Evolutionary conservation across 1,140 invertebrate species (phyloP).

Genomic region (Anoplolepis gracilipes): DNA sequence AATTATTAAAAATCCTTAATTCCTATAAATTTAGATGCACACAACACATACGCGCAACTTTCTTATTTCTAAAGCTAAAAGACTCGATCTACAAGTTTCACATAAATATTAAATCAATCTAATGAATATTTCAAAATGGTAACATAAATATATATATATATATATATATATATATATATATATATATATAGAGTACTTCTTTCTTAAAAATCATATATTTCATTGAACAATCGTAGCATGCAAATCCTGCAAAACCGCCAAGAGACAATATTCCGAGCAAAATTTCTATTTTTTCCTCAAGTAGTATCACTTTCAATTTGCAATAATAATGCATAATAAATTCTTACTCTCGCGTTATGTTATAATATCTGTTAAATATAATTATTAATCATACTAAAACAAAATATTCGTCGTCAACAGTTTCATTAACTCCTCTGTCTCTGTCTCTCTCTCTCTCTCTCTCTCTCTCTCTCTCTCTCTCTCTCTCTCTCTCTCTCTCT

Average conservation of each 20-base stretch:
- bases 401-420: neutral
- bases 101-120: too few relatives aligned
- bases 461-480: neutral
- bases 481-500: constrained; percentile 3
- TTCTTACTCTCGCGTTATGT: neutral
- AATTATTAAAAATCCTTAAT: constrained; percentile 10
- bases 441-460: neutral
- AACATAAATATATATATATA: neutral
- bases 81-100: neutral
- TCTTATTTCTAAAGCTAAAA: neutral
- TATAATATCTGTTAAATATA: constrained; percentile 12
- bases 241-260: neutral
- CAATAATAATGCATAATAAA: constrained; percentile 19
- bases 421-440: constrained; percentile 26
- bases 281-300: neutral
- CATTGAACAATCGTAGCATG: neutral
- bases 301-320: constrained; percentile 3
- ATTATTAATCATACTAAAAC: neutral
- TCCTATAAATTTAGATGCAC: neutral
- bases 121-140: constrained; percentile 17
- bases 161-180: neutral
- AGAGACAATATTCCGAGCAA: neutral
- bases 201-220: neutral
- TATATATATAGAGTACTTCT: neutral
- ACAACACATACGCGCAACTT: neutral